Evolutionary conservation across 2,888 invertebrate species (phyloP).

Genomic region (Oscheius sp.): DNA sequence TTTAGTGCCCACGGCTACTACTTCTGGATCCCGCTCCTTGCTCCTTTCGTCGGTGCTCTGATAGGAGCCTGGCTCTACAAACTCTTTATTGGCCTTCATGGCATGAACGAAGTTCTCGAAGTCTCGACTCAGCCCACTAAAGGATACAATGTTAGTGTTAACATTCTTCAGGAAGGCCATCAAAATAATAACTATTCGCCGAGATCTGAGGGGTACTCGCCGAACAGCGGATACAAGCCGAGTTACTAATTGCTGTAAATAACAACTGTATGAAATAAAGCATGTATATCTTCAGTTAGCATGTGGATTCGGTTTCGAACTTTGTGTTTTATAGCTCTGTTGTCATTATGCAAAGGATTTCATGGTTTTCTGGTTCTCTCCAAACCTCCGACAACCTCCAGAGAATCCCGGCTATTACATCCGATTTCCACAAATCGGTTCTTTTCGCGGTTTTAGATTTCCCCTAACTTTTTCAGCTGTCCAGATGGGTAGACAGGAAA

Average conservation of each 20-base stretch:
- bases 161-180: conserved; percentile 6
- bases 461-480: no score
- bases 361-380: no score
- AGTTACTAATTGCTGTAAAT: not conserved
- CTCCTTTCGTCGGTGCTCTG: conserved; percentile 77
- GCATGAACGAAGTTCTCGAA: conserved; percentile 72
- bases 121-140: conserved; percentile 44
- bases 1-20: conserved; percentile 74
- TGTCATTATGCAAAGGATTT: not conserved
- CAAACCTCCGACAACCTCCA: no score
- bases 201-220: not conserved
- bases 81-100: conserved; percentile 76
- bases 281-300: conserved; percentile 3
- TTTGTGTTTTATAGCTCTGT: not conserved
- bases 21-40: conserved; percentile 78
- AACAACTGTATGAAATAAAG: conserved; percentile 21
- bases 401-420: no score
- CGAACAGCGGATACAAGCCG: not conserved
- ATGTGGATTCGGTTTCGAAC: no score
- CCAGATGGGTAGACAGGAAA: no score
- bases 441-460: no score
- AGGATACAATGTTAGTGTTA: conserved; percentile 57
- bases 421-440: no score
- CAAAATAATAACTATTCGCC: conserved; percentile 17
- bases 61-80: conserved; percentile 77